Base-by-base conservation (phyloP, 2,888 invertebrate genomes). In the Psococerastis gibbosa region DNA sequence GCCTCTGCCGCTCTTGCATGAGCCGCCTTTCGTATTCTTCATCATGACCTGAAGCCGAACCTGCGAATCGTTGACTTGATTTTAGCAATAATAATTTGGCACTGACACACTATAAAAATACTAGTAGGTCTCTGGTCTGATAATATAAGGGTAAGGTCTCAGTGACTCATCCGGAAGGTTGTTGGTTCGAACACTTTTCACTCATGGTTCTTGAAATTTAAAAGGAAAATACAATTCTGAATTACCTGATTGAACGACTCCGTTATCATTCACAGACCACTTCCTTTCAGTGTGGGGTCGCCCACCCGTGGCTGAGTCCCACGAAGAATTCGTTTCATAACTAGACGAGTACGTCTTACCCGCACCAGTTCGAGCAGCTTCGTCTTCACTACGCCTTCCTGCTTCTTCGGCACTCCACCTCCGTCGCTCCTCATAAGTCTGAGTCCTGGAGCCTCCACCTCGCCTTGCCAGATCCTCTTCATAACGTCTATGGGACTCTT, bases 261-360 rank as follows among this genome's bases (percentile, higher is more conserved):
- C 55, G 45, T 55, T 49, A 33, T 55, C 50, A 41, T 53, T 49
- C 8, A 49, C 50, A 15, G 47, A 49, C 54, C 54, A 55, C 2
- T 46, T 47, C 9, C 47, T 46, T 33, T 48, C 48, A 23, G 51
- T 53, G 13, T 48, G 48, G 3, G 52, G 52, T 32, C 32, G 47
- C 8, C 46, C 44, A 27, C 52, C 54, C 11, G 34, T 43, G 15
- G 43, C 43, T 11, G 52, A 51, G 22, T 38, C 38, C 38, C 38
- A 38, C 6, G 38, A 16, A 38, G 38, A 38, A 38, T 38, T 38
- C n/a, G 38, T 16, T 22, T 38, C 20, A 18, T 38, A 38, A n/a
- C 20, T 6, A 11, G 8, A 9, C 8, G 27, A 9, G 27, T 27
- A 27, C 13, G 38, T 38, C n/a, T 32, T 2, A 5, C 32, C 32